Evolutionary conservation across 2,888 invertebrate genomes (phyloP).

Genomic region (Druceiella hillmani): DNA sequence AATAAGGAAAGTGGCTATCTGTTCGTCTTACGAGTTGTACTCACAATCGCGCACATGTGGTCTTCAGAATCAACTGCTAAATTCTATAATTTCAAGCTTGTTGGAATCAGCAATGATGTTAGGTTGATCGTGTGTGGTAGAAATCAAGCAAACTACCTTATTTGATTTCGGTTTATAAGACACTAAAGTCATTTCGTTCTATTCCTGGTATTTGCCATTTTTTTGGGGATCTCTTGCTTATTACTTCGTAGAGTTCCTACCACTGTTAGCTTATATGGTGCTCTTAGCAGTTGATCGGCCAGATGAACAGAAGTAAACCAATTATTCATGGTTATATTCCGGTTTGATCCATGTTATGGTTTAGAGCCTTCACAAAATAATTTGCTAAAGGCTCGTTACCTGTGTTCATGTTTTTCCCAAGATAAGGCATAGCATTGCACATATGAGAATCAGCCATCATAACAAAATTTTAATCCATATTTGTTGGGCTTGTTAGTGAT

Average conservation of each 20-base stretch:
- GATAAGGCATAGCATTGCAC: conserved; percentile 9
- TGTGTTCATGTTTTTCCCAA: conserved; percentile 9
- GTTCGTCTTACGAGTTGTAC: too few species aligned
- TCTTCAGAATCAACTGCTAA: too few species aligned
- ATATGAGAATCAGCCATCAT: conserved; percentile 14
- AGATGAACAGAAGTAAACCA: conserved; percentile 1
- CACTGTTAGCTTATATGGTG: neutral
- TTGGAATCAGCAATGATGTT: neutral
- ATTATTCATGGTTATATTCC: conserved; percentile 1
- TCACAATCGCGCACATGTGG: too few species aligned
- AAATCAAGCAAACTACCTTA: neutral
- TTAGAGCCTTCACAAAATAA: too few species aligned
- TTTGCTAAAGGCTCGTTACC: too few species aligned
- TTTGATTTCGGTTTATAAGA: conserved; percentile 4
- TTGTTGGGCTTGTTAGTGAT: conserved; percentile 20
- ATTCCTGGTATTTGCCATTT: neutral
- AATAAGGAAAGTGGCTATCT: too few species aligned
- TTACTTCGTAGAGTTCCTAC: neutral
- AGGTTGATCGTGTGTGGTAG: neutral
- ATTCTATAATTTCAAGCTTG: neutral
- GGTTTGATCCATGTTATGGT: too few species aligned
- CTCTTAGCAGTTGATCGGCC: neutral
- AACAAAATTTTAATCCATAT: conserved; percentile 17
- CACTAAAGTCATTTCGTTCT: conserved; percentile 5
- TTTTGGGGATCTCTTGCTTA: neutral